These are phyloP conservation scores for Oscheius sp. DNA, from an alignment of 2,888 invertebrate species.

Conservation along the genomic window DNA sequence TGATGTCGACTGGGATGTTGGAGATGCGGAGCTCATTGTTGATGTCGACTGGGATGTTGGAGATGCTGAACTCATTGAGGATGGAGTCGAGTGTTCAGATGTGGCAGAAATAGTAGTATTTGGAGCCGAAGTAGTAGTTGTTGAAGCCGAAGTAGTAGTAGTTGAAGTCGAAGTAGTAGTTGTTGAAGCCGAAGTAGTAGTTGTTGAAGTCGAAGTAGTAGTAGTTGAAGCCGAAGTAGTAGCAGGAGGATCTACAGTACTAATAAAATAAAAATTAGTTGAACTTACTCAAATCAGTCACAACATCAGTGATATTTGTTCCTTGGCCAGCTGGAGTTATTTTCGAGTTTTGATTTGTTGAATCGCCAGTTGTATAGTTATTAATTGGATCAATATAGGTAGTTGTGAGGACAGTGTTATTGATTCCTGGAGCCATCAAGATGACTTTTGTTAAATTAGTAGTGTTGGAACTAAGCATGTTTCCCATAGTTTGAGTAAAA, in stretches of 20 bases:
- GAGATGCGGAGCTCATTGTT: not conserved
- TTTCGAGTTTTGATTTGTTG: too few relatives aligned
- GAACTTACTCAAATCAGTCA: not conserved
- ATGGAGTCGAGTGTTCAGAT: not conserved
- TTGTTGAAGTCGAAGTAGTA: not conserved
- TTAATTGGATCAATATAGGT: not conserved
- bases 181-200: not conserved
- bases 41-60: too few relatives aligned
- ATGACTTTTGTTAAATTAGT: too few relatives aligned
- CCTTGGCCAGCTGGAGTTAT: not conserved
- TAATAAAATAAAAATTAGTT: not conserved
- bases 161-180: not conserved
- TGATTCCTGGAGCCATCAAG: not conserved
- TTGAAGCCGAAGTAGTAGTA: not conserved
- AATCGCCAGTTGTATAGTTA: too few relatives aligned
- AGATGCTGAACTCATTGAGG: too few relatives aligned
- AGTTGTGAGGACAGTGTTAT: not conserved
- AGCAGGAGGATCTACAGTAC: not conserved
- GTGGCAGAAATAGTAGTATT: not conserved
- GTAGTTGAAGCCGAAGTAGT: not conserved
- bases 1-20: not conserved
- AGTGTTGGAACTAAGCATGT: not conserved
- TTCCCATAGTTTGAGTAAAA: not conserved
- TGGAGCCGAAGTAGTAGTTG: not conserved
- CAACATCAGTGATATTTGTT: not conserved